These are phyloP conservation scores for Salvator merianae DNA, from an alignment of 2,113 vertebrate genomes.

Conservation along the genomic window DNA sequence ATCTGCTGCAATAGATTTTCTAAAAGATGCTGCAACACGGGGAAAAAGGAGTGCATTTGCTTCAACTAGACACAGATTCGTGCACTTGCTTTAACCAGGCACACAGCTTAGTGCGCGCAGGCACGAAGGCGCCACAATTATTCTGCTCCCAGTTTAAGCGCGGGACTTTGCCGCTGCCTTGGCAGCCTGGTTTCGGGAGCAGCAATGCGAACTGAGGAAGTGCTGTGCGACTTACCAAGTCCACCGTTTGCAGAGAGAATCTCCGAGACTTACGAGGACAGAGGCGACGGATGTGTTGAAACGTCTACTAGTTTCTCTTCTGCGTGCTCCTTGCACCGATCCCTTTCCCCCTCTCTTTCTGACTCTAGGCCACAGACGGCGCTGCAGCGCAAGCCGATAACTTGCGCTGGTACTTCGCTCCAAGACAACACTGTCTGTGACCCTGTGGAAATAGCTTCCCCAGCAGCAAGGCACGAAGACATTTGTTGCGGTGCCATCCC, in stretches of 20 bases:
- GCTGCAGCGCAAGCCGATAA: not conserved
- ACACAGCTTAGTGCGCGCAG: no score
- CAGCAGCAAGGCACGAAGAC: not conserved
- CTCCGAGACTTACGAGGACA: not conserved
- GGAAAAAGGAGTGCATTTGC: no score
- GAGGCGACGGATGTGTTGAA: not conserved
- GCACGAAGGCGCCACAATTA: no score
- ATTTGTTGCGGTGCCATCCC: not conserved
- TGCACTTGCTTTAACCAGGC: no score
- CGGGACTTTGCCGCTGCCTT: no score
- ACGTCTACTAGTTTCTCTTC: not conserved
- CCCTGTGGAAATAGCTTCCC: not conserved
- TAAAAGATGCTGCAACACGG: no score
- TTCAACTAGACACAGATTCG: no score
- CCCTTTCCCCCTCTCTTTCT: no score
- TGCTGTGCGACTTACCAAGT: not conserved
- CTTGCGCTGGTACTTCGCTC: not conserved
- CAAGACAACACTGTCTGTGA: not conserved
- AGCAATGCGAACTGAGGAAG: no score
- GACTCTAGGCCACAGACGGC: not conserved
- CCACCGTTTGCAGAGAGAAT: not conserved
- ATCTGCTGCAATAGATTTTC: no score
- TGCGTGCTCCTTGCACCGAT: not conserved
- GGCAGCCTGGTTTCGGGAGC: not conserved
- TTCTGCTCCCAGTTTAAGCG: not conserved